phyloP scores from a whole-genome alignment of 2,797 vertebrate species.

The Hybognathus amarus region DNA sequence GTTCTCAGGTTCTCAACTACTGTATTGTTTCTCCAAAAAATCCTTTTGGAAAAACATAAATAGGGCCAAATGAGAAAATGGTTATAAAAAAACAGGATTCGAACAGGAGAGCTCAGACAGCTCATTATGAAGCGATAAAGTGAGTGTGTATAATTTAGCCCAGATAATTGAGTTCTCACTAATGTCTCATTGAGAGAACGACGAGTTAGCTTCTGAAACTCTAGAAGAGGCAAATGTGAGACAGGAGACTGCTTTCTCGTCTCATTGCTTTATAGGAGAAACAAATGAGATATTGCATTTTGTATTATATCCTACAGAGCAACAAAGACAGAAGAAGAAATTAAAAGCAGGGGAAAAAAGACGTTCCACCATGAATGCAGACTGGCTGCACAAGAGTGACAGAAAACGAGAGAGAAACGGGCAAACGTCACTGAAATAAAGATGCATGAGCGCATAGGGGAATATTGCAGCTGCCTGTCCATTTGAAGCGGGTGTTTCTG shows the following conservation, averaged over 20 bases:
- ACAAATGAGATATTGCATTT: not conserved
- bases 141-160: not conserved
- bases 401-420: slow-evolving; percentile 26
- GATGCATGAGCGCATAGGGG: slow-evolving; percentile 32
- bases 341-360: not conserved
- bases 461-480: slow-evolving; percentile 53
- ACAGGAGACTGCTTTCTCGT: not conserved
- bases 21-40: not conserved
- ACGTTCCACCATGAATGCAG: not conserved
- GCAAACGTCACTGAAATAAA: slow-evolving; percentile 27
- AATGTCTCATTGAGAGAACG: not conserved
- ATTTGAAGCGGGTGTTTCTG: slow-evolving; percentile 31
- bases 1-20: not conserved
- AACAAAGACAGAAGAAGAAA: slow-evolving; percentile 12
- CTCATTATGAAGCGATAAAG: not conserved
- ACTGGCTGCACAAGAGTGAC: slow-evolving; percentile 23
- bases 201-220: not conserved
- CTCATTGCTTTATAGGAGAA: not conserved
- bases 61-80: not conserved
- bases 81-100: too few species aligned
- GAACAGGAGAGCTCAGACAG: too few species aligned
- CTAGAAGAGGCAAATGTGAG: not conserved
- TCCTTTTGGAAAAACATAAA: not conserved
- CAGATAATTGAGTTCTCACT: not conserved
- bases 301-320: not conserved